These are phyloP conservation scores for Pitta sordida DNA, from an alignment of 2,113 vertebrate species.

Conservation along the genomic window DNA sequence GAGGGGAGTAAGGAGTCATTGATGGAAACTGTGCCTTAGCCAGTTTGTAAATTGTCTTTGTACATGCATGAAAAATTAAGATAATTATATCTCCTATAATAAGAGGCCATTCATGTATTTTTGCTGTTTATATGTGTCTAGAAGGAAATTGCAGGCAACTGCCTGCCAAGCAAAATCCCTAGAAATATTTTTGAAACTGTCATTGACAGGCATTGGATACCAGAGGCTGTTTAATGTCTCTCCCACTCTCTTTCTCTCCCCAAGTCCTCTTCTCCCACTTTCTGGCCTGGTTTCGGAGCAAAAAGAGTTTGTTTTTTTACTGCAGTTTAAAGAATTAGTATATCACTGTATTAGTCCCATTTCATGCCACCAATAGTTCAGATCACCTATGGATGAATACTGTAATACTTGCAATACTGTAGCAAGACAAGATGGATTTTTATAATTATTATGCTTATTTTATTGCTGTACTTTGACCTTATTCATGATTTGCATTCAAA, in stretches of 20 bases:
- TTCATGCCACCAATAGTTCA: background rate
- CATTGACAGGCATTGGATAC: background rate
- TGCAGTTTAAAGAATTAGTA: background rate
- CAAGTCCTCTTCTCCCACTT: background rate
- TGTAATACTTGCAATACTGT: no score
- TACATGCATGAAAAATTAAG: background rate
- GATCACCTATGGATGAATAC: background rate
- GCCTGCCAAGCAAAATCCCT: slow-evolving; percentile 23
- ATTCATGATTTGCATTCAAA: background rate
- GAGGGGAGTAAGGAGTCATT: background rate
- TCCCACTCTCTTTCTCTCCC: slow-evolving; percentile 1
- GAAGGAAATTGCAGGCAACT: slow-evolving; percentile 9
- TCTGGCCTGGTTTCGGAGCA: background rate
- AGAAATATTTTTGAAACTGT: slow-evolving; percentile 52
- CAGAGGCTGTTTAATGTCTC: slow-evolving; percentile 30
- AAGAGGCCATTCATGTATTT: background rate
- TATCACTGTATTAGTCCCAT: background rate
- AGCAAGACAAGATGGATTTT: background rate
- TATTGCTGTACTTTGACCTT: background rate
- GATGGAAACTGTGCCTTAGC: background rate
- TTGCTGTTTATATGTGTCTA: background rate
- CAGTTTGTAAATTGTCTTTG: background rate
- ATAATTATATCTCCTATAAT: background rate
- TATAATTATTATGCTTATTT: background rate
- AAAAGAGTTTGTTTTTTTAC: background rate